Conservation (phyloP, 2,888 invertebrate genomes). For the Drosophila eohydei region DNA sequence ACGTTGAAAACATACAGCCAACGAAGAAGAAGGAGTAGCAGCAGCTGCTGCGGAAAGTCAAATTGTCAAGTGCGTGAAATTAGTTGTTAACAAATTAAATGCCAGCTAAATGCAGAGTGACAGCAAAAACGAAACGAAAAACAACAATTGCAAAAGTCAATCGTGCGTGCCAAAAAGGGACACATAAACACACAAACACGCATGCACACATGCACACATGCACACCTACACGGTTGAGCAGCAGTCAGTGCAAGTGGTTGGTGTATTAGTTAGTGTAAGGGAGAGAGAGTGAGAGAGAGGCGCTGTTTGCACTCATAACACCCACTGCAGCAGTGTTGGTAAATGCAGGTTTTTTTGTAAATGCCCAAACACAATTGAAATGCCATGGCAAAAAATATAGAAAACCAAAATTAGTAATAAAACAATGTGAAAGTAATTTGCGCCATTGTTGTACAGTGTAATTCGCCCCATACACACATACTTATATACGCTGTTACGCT, state of each 20-base stretch:
- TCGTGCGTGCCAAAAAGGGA: slow-evolving; percentile 57
- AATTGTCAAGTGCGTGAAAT: slow-evolving; percentile 60
- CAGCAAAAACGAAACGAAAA: slow-evolving; percentile 24
- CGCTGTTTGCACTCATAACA: slow-evolving; percentile 30
- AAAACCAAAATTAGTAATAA: slow-evolving; percentile 7
- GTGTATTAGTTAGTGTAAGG: slow-evolving; percentile 39
- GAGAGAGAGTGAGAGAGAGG: slow-evolving; percentile 8
- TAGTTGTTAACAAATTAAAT: slow-evolving; percentile 56
- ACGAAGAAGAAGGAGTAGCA: slow-evolving; percentile 37
- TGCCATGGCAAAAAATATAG: slow-evolving; percentile 15
- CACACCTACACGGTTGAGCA: slow-evolving; percentile 11
- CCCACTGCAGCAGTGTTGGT: slow-evolving; percentile 55
- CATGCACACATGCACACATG: slow-evolving; percentile 10
- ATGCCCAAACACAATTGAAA: slow-evolving; percentile 21
- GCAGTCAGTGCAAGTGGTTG: slow-evolving; percentile 72
- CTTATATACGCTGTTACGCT: slow-evolving; percentile 43
- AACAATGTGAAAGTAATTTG: slow-evolving; percentile 60
- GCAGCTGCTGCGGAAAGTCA: slow-evolving; percentile 34
- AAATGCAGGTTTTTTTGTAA: slow-evolving; percentile 32
- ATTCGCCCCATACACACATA: slow-evolving; percentile 17
- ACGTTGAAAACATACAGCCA: slow-evolving; percentile 36
- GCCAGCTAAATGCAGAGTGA: slow-evolving; percentile 49
- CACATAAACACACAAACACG: slow-evolving; percentile 28
- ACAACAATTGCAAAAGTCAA: slow-evolving; percentile 52
- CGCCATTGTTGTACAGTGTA: slow-evolving; percentile 39